Evolutionary conservation across 2,888 invertebrate genomes (phyloP).

Genomic region (Dicyrtoma fusca): DNA sequence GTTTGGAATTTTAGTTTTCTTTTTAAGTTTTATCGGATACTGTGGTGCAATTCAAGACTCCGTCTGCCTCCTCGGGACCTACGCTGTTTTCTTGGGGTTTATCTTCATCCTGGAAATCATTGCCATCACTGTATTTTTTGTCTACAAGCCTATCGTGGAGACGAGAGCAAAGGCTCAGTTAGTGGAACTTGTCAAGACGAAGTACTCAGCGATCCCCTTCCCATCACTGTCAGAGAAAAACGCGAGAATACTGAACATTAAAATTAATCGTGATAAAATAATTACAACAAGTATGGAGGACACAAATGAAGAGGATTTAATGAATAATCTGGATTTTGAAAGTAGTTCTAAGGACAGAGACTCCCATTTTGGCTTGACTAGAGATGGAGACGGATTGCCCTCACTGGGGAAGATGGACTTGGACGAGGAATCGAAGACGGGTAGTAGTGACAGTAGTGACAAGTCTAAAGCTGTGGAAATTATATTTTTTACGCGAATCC

Average conservation of each 20-base stretch:
- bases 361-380: not conserved
- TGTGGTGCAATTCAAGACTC: conserved; percentile 71
- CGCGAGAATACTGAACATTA: not conserved
- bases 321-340: no score
- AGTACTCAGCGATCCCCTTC: conserved; percentile 1
- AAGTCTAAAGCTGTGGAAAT: conserved; percentile 3
- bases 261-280: not conserved
- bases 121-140: conserved; percentile 32
- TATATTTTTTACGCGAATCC: conserved; percentile 24
- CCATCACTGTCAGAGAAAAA: no score
- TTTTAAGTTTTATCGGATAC: conserved; percentile 73
- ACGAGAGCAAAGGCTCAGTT: conserved; percentile 2
- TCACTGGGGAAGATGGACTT: no score
- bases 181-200: not conserved
- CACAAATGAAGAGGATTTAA: not conserved
- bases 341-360: no score
- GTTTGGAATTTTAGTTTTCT: conserved; percentile 70
- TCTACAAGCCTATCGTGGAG: conserved; percentile 13
- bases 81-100: conserved; percentile 33
- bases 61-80: conserved; percentile 67
- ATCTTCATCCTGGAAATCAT: conserved; percentile 42
- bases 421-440: no score
- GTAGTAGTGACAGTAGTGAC: not conserved
- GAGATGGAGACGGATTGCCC: not conserved
- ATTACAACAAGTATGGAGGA: not conserved